phyloP scores from a whole-genome alignment of 2,888 invertebrate genomes.

The Oegoconia quadripuncta region DNA sequence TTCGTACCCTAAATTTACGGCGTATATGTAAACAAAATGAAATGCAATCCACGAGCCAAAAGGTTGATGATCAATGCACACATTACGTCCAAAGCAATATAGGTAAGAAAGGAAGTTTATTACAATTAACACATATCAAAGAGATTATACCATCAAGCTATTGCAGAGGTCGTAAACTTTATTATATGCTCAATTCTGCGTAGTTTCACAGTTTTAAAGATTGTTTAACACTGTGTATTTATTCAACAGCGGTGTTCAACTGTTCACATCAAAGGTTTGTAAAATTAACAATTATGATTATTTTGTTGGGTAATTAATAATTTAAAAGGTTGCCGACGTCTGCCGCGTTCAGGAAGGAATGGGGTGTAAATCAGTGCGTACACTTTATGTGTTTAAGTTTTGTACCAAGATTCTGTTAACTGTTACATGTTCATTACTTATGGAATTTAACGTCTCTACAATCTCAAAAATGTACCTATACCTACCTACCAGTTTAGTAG shows the following conservation, averaged over 20 bases:
- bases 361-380: background rate
- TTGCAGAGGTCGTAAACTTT: conserved; percentile 22
- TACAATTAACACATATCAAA: conserved; percentile 21
- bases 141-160: conserved; percentile 19
- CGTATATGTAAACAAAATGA: too few relatives aligned
- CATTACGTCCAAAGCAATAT: conserved; percentile 4
- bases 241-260: background rate
- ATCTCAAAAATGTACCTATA: too few relatives aligned
- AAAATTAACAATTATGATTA: conserved; percentile 25
- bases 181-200: conserved; percentile 22
- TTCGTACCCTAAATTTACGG: too few relatives aligned
- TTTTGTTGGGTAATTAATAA: conserved; percentile 41
- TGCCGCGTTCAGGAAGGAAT: background rate
- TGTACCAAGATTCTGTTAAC: too few relatives aligned
- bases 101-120: conserved; percentile 31
- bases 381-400: conserved; percentile 1
- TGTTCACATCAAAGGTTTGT: conserved; percentile 29
- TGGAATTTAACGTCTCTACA: too few relatives aligned
- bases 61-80: conserved; percentile 1
- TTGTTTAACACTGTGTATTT: conserved; percentile 6
- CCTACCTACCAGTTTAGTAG: too few relatives aligned
- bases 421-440: too few relatives aligned
- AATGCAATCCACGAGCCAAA: too few relatives aligned
- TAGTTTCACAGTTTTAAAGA: conserved; percentile 19
- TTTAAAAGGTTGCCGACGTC: conserved; percentile 17